Conservation (phyloP, 2,797 vertebrate genomes). For the Agapornis canus region DNA sequence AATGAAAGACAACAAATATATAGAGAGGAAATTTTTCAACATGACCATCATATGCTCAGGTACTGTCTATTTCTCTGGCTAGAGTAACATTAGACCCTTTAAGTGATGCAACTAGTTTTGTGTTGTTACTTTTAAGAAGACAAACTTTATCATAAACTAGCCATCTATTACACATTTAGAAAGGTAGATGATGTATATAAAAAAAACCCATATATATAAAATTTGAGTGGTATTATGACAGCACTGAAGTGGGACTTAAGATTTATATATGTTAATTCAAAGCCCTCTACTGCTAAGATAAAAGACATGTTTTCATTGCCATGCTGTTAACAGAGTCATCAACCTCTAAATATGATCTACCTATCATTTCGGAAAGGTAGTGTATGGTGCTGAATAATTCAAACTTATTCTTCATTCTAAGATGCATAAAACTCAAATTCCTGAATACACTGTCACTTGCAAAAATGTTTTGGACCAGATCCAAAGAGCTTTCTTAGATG, state of each 20-base stretch:
- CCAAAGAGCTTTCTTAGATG: background rate
- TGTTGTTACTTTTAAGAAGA: background rate
- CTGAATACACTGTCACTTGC: background rate
- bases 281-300: background rate
- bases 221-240: background rate
- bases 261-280: background rate
- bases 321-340: background rate
- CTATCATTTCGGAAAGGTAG: background rate
- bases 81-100: background rate
- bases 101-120: background rate
- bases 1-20: too few relatives aligned
- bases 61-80: background rate
- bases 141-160: background rate
- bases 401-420: background rate
- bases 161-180: background rate
- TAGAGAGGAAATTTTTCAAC: background rate
- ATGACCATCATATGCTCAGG: background rate
- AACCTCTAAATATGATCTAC: background rate
- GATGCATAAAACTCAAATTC: background rate
- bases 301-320: background rate
- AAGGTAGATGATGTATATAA: background rate
- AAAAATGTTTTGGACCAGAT: slow-evolving; percentile 18
- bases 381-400: background rate
- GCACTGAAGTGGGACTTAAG: background rate
- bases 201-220: background rate